Evolutionary conservation across 92 coral and sea anemone species (phyloP), one percentile per base, ranked within the genome.

Genomic region (Epizoanthus ramosus): DNA sequence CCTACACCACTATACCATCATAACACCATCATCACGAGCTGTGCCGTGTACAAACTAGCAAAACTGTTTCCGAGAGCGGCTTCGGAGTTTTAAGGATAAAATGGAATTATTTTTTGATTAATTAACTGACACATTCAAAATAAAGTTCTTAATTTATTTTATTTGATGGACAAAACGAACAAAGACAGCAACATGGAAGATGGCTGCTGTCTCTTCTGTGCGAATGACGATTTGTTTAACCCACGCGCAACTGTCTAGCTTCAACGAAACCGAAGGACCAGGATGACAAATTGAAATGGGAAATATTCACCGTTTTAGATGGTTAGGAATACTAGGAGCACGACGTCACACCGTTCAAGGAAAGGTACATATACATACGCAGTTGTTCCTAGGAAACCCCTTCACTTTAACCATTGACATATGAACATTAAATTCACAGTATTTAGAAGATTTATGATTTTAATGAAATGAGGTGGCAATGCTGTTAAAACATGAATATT

Each of bases 381-480:
- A 77, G 57, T 50, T n/a, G 82, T 77, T 77, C 63, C 82, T 63
- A 77, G 25, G 82, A 61, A 54, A 77, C 66, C 82, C 66, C 82
- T 60, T 60, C 63, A 60, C 31, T 69, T 77, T 77, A 41, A 60
- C 66, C 59, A 39, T 61, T 77, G 71, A 69, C 68, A 77, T 63
- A 77, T 60, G 82, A 77, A 14, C 82, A 77, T 77, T 77, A 59
- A 39, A 57, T 14, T 41, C 71, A 1, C 63, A 59, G 71, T n/a
- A 57, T 77, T 76, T 63, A 77, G 59, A 61, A 60, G 71, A 77
- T 77, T 60, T 63, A 77, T 13, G 82, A 41, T n/a, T 28, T 77
- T 60, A 77, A 77, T 61, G n/a, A 77, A 77, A 77, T 57, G 45
- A 77, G 41, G 16, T 61, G 28, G 18, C 23, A 75, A 61, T 23